These are phyloP conservation scores for Abrostola triplasia DNA, from an alignment of 2,888 invertebrate genomes.

Conservation along the genomic window DNA sequence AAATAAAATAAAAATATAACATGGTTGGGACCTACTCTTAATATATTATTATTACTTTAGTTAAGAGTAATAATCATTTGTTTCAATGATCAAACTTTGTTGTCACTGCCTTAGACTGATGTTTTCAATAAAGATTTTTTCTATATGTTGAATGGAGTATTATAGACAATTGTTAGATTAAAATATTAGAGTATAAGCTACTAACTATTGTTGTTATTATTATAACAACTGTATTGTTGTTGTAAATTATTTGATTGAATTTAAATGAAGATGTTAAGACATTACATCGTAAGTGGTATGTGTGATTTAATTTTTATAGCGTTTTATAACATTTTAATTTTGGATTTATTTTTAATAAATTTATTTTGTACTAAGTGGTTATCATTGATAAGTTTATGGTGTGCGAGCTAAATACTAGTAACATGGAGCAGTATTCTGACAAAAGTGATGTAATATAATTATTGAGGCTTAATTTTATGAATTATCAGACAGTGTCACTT, in stretches of 20 bases:
- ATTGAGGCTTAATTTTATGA: slow-evolving; percentile 77
- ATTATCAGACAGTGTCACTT: slow-evolving; percentile 54
- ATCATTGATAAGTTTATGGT: slow-evolving; percentile 68
- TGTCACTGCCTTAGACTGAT: slow-evolving; percentile 87
- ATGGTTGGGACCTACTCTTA: slow-evolving; percentile 31
- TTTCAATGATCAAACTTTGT: slow-evolving; percentile 75
- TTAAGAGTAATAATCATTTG: slow-evolving; percentile 51
- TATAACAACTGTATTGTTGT: slow-evolving; percentile 81
- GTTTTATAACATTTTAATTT: slow-evolving; percentile 73
- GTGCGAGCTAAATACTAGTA: slow-evolving; percentile 68
- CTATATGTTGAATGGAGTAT: slow-evolving; percentile 78
- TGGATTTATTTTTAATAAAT: slow-evolving; percentile 66
- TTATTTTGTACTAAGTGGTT: slow-evolving; percentile 66
- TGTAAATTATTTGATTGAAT: slow-evolving; percentile 85
- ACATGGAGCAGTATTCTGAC: slow-evolving; percentile 76
- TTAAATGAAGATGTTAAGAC: slow-evolving; percentile 78
- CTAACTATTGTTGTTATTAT: slow-evolving; percentile 82
- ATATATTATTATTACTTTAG: slow-evolving; percentile 29
- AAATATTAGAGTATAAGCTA: slow-evolving; percentile 72
- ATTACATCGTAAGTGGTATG: slow-evolving; percentile 71
- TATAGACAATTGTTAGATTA: slow-evolving; percentile 76
- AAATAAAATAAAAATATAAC: slow-evolving; percentile 29
- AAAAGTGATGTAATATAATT: slow-evolving; percentile 77
- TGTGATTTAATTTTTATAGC: slow-evolving; percentile 78
- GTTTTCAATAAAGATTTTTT: slow-evolving; percentile 80